Evolutionary conservation across 2,797 vertebrate species (phyloP), one percentile per base, ranked within the genome.

Genomic region (Tadarida brasiliensis): DNA sequence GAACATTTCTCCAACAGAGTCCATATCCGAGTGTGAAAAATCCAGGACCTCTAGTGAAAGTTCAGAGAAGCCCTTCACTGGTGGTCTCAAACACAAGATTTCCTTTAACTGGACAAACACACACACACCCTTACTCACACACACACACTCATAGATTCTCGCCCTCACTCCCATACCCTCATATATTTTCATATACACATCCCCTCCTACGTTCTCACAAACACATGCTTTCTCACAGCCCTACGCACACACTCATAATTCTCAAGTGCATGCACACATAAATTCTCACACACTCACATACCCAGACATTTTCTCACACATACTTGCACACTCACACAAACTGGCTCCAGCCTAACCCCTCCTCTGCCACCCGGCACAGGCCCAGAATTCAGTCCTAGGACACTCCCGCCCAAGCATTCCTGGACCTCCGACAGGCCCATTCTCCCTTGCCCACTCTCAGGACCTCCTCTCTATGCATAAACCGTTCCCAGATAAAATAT

Each of bases 91-190:
- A 87, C 5, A 33, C 44, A 39, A 19, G 30, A 49, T 89, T 87
- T 84, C 59, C 63, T 92, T 65, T 93, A 57, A 93, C 47, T 67
- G 28, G 54, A 87, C 24, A 73, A 82, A 90, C 44, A 86, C 19
- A 86, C 19, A n/a, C 24, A 35, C 11, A 30, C 3, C 8, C 5
- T 77, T 57, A 89, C 51, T 57, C 39, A 85, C 59, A 67, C 24
- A 47, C 49, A n/a, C 24, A 28, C 26, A 70, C 35, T 61, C 65
- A 68, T 35, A 77, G 3, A 14, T 22, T 81, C 71, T 85, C 80
- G 76, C 28, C 51, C 28, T 57, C 14, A 26, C 17, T 24, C 20
- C 20, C 16, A 88, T 22, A 33, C 16, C 80, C 54, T 47, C 30
- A 44, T 44, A 4, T 44, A 44, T 44, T 44, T 7, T 44, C 7